Evolutionary conservation across 2,888 invertebrate species (phyloP), one percentile per base, ranked within the genome.

Genomic region (Cylindroiulus punctatus): DNA sequence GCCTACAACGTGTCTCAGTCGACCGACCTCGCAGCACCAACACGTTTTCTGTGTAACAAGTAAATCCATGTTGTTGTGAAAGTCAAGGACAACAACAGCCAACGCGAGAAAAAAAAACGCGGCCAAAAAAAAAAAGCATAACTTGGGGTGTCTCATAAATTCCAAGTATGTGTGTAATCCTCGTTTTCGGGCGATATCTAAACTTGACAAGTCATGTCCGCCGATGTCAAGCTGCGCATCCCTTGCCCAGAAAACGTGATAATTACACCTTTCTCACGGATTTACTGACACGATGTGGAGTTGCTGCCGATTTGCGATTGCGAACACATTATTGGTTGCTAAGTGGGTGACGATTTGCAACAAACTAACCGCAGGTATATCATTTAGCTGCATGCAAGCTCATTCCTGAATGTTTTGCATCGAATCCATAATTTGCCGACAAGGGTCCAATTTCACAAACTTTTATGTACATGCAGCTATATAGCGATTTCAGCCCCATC

Each of bases 31-130:
- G 57, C 57, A 57, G 57, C 17, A 57, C 4, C 57, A 57, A 57
- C 57, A 57, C 57, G 57, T 57, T 57, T 57, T 57, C 57, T 22
- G 19, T 57, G 22, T 57, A 57, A 57, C 22, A 57, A 57, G 57
- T 57, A 57, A 57, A 57, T 57, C 57, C 57, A 57, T 57, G 57
- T 57, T 57, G 57, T 57, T 57, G 57, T 22, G 57, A 57, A 57
- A 57, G 57, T 57, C 57, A 57, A 57, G 57, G 57, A 57, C 57
- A 57, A 22, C 57, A 57, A 57, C 57, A 22, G 57, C 57, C 17
- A 52, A 17, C 0, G 22, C 22, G 22, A 22, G 4, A 57, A 52
- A 44, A 44, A 44, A 44, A 44, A 8, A 3, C 12, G 12, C 14
- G 1, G 4, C 44, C 44, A 44, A n/a, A 57, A n/a, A 57, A 57